Conservation (phyloP, 2,113 vertebrate species). For the Brachyhypopomus occidentalis region DNA sequence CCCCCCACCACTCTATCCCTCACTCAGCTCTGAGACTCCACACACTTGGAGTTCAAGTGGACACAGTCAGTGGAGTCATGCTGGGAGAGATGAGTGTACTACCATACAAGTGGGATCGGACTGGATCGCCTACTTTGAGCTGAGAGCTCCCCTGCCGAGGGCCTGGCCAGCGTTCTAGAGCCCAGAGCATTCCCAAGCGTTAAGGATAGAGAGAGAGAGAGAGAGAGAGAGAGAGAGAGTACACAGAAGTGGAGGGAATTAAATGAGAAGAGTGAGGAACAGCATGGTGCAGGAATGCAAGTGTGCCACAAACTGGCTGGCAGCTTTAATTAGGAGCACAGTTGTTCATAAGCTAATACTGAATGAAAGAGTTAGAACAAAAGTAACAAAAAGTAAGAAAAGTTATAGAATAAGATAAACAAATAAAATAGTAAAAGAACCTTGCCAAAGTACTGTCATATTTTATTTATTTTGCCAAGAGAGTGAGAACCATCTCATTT, state of each 20-base stretch:
- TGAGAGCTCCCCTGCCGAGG: neutral
- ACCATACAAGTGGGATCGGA: constrained; percentile 13
- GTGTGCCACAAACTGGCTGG: too few species aligned
- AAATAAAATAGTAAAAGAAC: neutral
- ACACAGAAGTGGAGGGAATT: neutral
- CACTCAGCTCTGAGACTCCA: constrained; percentile 1
- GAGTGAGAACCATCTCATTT: constrained; percentile 15
- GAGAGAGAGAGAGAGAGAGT: neutral
- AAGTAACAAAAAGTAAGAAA: too few species aligned
- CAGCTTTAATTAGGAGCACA: neutral
- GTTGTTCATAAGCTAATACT: neutral
- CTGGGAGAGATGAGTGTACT: constrained; percentile 27
- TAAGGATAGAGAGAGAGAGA: neutral
- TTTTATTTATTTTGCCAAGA: constrained; percentile 4
- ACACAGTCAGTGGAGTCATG: constrained; percentile 25
- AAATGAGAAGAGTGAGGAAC: neutral
- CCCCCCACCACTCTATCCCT: neutral
- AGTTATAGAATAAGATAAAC: neutral
- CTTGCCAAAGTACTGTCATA: constrained; percentile 13
- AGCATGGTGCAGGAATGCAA: neutral
- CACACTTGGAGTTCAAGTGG: neutral
- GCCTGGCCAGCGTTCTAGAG: neutral
- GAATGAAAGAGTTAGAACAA: too few species aligned
- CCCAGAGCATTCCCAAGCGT: neutral
- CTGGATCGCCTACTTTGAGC: neutral